A percentile compares a stretch with the other conserved stretches of the same genome.
phyloP scores from a whole-genome alignment of 2,113 vertebrate genomes.

The Trematocara unimaculatum region DNA sequence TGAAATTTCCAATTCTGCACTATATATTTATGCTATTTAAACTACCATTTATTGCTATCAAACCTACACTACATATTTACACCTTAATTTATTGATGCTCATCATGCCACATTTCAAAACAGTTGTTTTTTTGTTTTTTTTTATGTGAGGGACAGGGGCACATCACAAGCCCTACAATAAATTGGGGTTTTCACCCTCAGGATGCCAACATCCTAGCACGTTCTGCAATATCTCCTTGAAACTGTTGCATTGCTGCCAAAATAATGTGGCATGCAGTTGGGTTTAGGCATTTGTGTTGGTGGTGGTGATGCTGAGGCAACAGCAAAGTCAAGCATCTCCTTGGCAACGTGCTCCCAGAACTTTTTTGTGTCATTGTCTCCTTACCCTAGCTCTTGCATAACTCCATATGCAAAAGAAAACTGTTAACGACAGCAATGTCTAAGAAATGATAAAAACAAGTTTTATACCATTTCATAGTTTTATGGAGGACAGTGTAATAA shows the following conservation, averaged over 20 bases:
- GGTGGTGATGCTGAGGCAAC: background rate
- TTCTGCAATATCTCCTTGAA: background rate
- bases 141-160: no score
- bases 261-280: background rate
- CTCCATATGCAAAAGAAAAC: background rate
- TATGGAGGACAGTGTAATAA: background rate
- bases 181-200: background rate
- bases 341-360: background rate
- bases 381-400: fast-evolving
- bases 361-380: background rate
- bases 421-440: background rate
- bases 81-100: no score
- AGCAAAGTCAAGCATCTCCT: background rate
- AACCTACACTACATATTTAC: no score
- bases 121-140: no score
- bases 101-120: no score
- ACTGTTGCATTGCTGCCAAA: background rate
- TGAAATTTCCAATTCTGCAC: no score
- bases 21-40: no score
- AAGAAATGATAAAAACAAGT: background rate
- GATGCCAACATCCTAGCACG: background rate
- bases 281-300: background rate
- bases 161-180: background rate
- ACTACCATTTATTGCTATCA: no score
- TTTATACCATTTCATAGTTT: background rate